Evolutionary conservation across 2,888 invertebrate species (phyloP), one percentile per base, ranked within the genome.

Genomic region (Shargacucullia verbasci): DNA sequence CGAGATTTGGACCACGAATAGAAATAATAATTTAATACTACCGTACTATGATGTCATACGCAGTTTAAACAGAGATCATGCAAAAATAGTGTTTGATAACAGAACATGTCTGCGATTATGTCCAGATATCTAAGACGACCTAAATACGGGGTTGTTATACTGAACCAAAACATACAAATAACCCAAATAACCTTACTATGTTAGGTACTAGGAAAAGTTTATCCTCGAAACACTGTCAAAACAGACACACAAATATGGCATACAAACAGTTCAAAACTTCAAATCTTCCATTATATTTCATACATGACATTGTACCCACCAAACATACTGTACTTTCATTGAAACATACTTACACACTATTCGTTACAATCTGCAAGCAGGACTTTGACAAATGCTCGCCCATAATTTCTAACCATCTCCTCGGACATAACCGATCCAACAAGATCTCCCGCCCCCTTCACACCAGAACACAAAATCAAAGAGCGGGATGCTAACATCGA

Each of bases 361-460:
- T 60, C 55, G 63, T 73, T 75, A 79, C 80, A 81, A 81, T 78
- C 82, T 84, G 83, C 82, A 82, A 76, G 80, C 80, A 80, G 76
- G 87, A 89, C 90, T 87, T 87, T 89, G 90, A 90, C 89, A 88
- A 90, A 90, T 89, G 86, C 81, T 73, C 71, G 55, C 61, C 85
- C 85, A 88, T 89, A 88, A 88, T 86, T 89, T 78, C 81, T 81
- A 78, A 83, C 82, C 74, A 70, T 67, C 83, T 84, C 82, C 77
- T 70, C 70, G 70, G 60, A 65, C 60, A 41, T 41, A 29, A 45
- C 89, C 83, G 82, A 8, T 60, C 27, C 63, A 70, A 29, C 46
- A 41, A 62, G 88, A 82, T 50, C 88, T 76, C 41, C 67, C 47
- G 31, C 56, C 41, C 77, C 57, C 67, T 61, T 62, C 58, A 43